These are phyloP conservation scores for Mus musculus DNA, from an alignment of 2,113 vertebrate genomes.

Conservation along the genomic window DNA sequence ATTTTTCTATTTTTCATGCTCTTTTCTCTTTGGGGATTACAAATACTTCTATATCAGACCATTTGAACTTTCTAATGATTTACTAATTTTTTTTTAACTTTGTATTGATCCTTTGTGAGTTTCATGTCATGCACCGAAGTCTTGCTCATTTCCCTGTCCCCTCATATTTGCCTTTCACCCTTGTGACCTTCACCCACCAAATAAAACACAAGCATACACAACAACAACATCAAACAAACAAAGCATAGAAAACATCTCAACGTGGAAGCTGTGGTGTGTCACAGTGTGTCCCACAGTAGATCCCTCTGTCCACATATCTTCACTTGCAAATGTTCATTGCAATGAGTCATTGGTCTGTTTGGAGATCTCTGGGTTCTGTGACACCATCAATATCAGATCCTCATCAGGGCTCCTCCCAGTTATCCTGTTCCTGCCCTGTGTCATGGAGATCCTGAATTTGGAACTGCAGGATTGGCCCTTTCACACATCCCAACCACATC, in stretches of 20 bases:
- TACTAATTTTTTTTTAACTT: too few relatives aligned
- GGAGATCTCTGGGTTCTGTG: neutral
- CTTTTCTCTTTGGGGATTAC: neutral
- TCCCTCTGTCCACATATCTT: neutral
- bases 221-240: neutral
- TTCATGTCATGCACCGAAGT: neutral
- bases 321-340: neutral
- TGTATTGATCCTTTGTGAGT: neutral
- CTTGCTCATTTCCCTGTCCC: neutral
- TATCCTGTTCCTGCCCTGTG: neutral
- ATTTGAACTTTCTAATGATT: neutral
- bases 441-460: neutral
- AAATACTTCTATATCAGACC: neutral
- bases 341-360: neutral
- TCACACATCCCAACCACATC: neutral
- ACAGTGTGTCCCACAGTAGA: neutral
- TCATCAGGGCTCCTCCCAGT: neutral
- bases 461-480: neutral
- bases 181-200: neutral
- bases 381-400: neutral
- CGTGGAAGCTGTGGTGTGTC: neutral
- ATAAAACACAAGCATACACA: neutral
- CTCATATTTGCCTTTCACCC: neutral
- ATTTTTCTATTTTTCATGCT: neutral
- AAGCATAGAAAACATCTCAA: neutral